Evolutionary conservation across 2,797 vertebrate genomes (phyloP).

Genomic region (Hyperoplus lanceolatus): DNA sequence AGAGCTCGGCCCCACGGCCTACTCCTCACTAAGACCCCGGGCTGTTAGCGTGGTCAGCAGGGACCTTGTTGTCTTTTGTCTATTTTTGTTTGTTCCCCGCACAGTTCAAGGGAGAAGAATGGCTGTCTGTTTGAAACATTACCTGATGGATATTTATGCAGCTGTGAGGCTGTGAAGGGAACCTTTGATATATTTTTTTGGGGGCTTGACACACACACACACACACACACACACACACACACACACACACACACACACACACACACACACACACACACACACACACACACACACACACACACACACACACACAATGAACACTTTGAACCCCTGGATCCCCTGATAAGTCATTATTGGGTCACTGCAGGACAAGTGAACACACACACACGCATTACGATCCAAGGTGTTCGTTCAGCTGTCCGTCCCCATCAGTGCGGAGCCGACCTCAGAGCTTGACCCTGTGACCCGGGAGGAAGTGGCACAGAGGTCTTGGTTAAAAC

Average conservation of each 20-base stretch:
- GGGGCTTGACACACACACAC: slow-evolving; percentile 30
- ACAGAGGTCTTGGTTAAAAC: slow-evolving; percentile 73
- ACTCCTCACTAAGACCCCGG: slow-evolving; percentile 54
- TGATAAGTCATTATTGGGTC: slow-evolving; percentile 41
- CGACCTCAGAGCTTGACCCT: slow-evolving; percentile 58
- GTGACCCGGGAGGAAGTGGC: slow-evolving; percentile 41
- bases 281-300: slow-evolving; percentile 16
- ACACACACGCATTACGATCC: slow-evolving; percentile 41
- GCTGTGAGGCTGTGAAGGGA: slow-evolving; percentile 81
- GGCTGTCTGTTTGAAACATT: slow-evolving; percentile 79
- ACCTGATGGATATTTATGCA: slow-evolving; percentile 87
- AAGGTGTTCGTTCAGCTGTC: slow-evolving; percentile 82
- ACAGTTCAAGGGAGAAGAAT: slow-evolving; percentile 79
- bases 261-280: slow-evolving; percentile 16
- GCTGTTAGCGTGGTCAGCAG: slow-evolving; percentile 64
- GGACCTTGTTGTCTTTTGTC: slow-evolving; percentile 81
- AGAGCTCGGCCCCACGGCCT: slow-evolving; percentile 45
- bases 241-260: slow-evolving; percentile 18
- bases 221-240: slow-evolving; percentile 21
- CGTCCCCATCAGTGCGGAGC: slow-evolving; percentile 58
- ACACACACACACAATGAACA: slow-evolving; percentile 31
- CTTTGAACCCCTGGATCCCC: slow-evolving; percentile 45
- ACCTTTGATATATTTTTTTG: slow-evolving; percentile 79
- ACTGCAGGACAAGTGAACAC: slow-evolving; percentile 46
- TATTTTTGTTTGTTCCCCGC: slow-evolving; percentile 79